Evolutionary conservation across 2,888 invertebrate species (phyloP), one percentile per base, ranked within the genome.

Genomic region (Luperina testacea): DNA sequence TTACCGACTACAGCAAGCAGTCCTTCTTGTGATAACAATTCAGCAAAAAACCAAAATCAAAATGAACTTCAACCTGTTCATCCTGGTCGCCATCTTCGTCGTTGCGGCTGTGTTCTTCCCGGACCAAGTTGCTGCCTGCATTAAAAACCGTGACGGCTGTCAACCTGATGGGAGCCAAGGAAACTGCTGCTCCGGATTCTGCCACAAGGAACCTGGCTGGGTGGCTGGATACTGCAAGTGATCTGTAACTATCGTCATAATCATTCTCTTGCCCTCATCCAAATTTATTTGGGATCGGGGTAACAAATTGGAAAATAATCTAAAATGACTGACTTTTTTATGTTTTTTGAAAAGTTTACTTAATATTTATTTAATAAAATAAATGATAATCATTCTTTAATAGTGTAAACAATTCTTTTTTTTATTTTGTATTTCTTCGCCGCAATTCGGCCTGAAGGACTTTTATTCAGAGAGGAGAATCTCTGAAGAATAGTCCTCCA

Each of bases 201-300:
- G 71, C n/a, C 65, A 71, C 71, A 71, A 71, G 71, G 11, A 65
- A 17, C 65, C 71, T 65, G 71, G 71, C 1, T 71, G 71, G 71
- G 71, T 65, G 11, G 71, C 71, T 65, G 71, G 71, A n/a, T 71
- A 71, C n/a, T 71, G 65, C 71, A 65, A 65, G 65, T 71, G 71
- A 71, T 71, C 38, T 38, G 32, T 71, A 24, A 57, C 9, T 2
- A 57, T 20, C 8, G 11, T 2, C 20, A 6, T 11, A 6, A 17
- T 17, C 53, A 24, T 8, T 53, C 24, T n/a, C 0, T n/a, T 17
- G 24, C 9, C 0, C 15, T 4, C 13, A 51, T 32, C 2, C 13
- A 1, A 8, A 24, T 9, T 24, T 57, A 15, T 9, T 70, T 53
- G 69, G 32, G 1, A 6, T 64, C 7, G 1, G 11, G 1, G 38